These are phyloP conservation scores for Parotocinclus haroldoi DNA, from an alignment of 2,797 vertebrate genomes.

Conservation along the genomic window DNA sequence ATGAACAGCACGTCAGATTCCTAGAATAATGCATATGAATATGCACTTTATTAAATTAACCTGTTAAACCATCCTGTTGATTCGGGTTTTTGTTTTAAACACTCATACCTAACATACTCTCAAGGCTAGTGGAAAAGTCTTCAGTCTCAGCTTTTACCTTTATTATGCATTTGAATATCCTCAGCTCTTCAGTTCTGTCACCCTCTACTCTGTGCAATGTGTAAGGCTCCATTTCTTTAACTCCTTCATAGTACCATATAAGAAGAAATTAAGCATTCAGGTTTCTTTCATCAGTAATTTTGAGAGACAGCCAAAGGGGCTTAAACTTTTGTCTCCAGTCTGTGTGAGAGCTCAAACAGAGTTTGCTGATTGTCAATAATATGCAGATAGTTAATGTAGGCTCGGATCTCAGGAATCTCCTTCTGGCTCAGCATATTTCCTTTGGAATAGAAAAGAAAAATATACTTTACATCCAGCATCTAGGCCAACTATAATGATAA, in stretches of 20 bases:
- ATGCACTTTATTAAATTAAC: too few relatives aligned
- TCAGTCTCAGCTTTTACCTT: neutral
- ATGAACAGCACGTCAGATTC: too few relatives aligned
- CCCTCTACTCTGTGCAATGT: slow-evolving; percentile 20
- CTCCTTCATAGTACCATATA: neutral
- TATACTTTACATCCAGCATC: neutral
- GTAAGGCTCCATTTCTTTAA: neutral
- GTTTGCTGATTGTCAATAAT: slow-evolving; percentile 97
- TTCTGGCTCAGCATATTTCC: slow-evolving; percentile 82
- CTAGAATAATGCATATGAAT: too few relatives aligned
- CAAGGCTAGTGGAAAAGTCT: neutral
- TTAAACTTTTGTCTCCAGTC: slow-evolving; percentile 88
- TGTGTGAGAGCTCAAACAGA: slow-evolving; percentile 92
- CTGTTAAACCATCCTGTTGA: too few relatives aligned
- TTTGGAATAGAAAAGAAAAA: slow-evolving; percentile 46
- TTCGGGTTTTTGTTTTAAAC: too few relatives aligned
- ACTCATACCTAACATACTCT: too few relatives aligned
- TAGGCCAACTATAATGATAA: neutral
- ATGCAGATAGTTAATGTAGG: slow-evolving; percentile 84
- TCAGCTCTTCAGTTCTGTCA: slow-evolving; percentile 19
- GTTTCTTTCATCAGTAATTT: slow-evolving; percentile 1
- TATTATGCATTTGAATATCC: neutral
- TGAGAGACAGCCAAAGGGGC: neutral
- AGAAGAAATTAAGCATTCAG: neutral
- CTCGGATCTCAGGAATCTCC: slow-evolving; percentile 83